Evolutionary conservation across 2,888 invertebrate species (phyloP).

Genomic region (Coelogynopora nodosa): DNA sequence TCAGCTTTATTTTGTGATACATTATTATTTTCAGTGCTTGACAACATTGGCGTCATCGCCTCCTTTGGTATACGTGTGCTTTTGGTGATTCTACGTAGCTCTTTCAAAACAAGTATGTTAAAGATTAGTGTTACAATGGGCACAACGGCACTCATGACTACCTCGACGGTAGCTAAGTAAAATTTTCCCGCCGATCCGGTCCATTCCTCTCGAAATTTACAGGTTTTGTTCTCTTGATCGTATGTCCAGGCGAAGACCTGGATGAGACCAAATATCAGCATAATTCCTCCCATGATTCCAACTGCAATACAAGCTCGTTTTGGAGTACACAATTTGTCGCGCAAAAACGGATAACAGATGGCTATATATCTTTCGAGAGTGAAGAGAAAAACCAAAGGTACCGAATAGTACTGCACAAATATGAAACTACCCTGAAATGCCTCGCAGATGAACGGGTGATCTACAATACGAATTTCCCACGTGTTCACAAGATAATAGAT

Average conservation of each 20-base stretch:
- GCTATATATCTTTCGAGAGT: conserved; percentile 60
- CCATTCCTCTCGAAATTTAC: conserved; percentile 54
- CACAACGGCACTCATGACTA: conserved; percentile 55
- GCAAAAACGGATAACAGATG: conserved; percentile 55
- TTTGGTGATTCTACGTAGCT: conserved; percentile 55
- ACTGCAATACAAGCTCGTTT: conserved; percentile 50
- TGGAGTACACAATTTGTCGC: conserved; percentile 57
- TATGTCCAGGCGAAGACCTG: conserved; percentile 59
- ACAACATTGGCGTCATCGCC: neutral
- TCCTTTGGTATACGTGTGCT: neutral
- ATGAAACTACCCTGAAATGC: conserved; percentile 54
- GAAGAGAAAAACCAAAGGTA: conserved; percentile 57
- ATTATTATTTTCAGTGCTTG: neutral
- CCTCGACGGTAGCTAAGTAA: conserved; percentile 51
- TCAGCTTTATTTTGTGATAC: neutral
- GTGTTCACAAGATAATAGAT: conserved; percentile 56
- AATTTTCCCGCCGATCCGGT: conserved; percentile 50
- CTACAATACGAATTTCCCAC: conserved; percentile 55
- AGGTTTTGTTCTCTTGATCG: conserved; percentile 50
- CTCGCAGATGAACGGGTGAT: conserved; percentile 54
- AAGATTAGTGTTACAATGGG: conserved; percentile 57
- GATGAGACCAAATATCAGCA: conserved; percentile 51
- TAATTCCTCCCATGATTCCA: conserved; percentile 40
- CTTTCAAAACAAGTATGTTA: conserved; percentile 58
- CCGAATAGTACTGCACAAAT: conserved; percentile 57